Conservation (phyloP, 2,113 vertebrate species). For the Indicator indicator region DNA sequence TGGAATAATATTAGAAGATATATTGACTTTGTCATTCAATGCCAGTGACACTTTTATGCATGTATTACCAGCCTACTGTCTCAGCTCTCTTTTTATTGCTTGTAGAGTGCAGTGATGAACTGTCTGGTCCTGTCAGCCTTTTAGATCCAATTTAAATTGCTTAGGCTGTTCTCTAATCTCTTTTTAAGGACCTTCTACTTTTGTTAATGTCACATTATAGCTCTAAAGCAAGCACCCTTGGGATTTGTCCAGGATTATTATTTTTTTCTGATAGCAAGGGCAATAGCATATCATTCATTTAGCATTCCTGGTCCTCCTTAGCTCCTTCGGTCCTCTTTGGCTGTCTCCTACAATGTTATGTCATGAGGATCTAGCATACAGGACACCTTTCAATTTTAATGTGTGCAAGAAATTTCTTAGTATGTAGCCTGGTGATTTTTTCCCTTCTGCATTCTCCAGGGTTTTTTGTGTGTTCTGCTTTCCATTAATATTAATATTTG, state of each 20-base stretch:
- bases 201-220: neutral
- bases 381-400: neutral
- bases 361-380: neutral
- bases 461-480: neutral
- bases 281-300: neutral
- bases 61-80: neutral
- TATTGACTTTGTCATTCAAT: slow-evolving; percentile 6
- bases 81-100: neutral
- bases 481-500: neutral
- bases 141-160: slow-evolving; percentile 19
- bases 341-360: neutral
- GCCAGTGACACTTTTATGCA: neutral
- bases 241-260: neutral
- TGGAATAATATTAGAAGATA: neutral
- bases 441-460: neutral
- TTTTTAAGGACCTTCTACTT: slow-evolving; percentile 21
- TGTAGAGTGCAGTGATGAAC: neutral
- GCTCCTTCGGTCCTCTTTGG: neutral
- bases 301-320: neutral
- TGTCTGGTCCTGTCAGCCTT: slow-evolving; percentile 8
- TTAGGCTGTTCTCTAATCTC: neutral
- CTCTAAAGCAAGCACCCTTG: slow-evolving; percentile 1
- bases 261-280: neutral
- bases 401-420: neutral
- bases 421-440: neutral